phyloP scores from a whole-genome alignment of 2,113 vertebrate species.

The Tetrao urogallus region DNA sequence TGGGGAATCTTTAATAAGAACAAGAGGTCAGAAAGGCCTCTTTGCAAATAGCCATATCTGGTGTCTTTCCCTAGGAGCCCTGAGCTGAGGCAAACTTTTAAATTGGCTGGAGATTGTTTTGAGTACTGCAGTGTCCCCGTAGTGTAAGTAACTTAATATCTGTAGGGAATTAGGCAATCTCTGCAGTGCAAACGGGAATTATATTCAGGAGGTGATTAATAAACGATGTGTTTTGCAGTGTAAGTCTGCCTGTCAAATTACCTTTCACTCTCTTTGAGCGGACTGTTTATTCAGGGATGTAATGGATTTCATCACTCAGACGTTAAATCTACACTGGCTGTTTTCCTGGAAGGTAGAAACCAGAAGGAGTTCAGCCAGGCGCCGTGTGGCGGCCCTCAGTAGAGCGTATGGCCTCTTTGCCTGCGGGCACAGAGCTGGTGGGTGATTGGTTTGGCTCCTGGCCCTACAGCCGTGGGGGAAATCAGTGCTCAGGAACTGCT shows the following conservation, averaged over 20 bases:
- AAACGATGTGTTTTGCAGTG: neutral
- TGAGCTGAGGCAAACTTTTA: neutral
- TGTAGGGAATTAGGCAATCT: neutral
- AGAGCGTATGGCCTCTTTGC: neutral
- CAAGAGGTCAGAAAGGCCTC: neutral
- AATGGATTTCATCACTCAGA: constrained; percentile 50
- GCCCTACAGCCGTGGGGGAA: neutral
- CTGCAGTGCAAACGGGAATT: neutral
- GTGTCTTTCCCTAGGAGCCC: neutral
- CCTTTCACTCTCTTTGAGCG: neutral
- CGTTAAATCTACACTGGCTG: neutral
- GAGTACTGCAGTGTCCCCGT: neutral
- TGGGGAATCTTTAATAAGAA: neutral
- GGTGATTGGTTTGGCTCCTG: neutral
- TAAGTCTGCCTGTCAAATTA: neutral
- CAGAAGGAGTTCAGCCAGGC: neutral
- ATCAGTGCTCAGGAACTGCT: neutral
- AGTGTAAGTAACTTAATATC: neutral
- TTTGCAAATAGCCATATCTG: neutral
- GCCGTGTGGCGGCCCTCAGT: neutral
- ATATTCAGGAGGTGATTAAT: neutral
- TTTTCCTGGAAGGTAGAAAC: constrained; percentile 55
- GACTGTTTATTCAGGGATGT: constrained; percentile 14
- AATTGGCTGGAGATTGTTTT: neutral
- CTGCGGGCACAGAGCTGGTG: constrained; percentile 21